Evolutionary conservation across 2,888 invertebrate genomes (phyloP).

Genomic region (Anaspis maculata): DNA sequence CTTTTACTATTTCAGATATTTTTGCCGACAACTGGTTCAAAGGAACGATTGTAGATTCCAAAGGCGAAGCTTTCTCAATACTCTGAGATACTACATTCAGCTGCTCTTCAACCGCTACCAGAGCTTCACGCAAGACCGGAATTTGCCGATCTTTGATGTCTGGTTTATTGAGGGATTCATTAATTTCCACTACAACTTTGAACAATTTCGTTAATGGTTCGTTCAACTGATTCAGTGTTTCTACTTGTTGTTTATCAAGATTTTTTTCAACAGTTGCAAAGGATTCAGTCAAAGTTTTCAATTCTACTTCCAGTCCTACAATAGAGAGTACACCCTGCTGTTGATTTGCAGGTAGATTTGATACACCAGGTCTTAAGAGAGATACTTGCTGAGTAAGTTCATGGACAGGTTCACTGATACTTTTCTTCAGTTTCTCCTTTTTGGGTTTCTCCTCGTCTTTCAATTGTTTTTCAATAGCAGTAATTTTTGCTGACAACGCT

Average conservation of each 20-base stretch:
- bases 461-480: too few relatives aligned
- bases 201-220: conserved; percentile 20
- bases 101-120: conserved; percentile 13
- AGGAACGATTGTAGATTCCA: conserved; percentile 5
- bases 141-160: conserved; percentile 14
- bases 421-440: too few relatives aligned
- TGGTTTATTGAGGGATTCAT: conserved; percentile 11
- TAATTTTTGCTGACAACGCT: too few relatives aligned
- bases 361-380: neutral
- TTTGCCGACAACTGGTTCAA: conserved; percentile 10
- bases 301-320: too few relatives aligned
- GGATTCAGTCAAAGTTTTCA: neutral
- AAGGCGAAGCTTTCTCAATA: conserved; percentile 7
- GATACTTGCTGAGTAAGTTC: conserved; percentile 4
- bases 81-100: conserved; percentile 5
- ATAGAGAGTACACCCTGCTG: conserved; percentile 1
- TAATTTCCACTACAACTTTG: conserved; percentile 13
- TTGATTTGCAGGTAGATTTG: neutral
- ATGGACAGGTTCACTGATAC: conserved; percentile 12
- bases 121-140: conserved; percentile 13
- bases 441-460: too few relatives aligned
- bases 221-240: conserved; percentile 7
- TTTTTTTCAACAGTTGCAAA: conserved; percentile 1
- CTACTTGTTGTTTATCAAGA: neutral
- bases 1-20: conserved; percentile 7